Evolutionary conservation across 2,113 vertebrate genomes (phyloP).

Genomic region (Podilymbus podiceps): DNA sequence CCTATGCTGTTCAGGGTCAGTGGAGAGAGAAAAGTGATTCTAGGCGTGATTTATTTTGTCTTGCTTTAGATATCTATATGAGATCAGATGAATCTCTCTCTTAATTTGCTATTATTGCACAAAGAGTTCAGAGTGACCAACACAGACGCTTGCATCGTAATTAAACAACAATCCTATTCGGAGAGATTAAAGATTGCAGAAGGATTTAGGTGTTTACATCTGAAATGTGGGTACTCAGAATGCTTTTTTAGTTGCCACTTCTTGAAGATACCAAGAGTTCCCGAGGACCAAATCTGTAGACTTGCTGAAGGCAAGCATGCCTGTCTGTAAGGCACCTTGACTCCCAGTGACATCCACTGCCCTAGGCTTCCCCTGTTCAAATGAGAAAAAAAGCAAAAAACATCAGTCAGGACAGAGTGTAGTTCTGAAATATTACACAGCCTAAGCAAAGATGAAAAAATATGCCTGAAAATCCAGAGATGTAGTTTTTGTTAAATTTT

Average conservation of each 20-base stretch:
- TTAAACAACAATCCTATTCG: background rate
- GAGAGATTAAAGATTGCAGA: background rate
- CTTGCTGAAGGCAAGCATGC: slow-evolving; percentile 51
- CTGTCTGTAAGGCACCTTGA: slow-evolving; percentile 58
- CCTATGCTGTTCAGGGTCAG: background rate
- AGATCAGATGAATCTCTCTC: background rate
- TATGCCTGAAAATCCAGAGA: background rate
- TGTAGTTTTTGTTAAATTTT: background rate
- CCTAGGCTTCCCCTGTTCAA: slow-evolving; percentile 44
- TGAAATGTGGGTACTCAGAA: background rate
- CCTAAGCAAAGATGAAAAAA: background rate
- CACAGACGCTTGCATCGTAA: background rate
- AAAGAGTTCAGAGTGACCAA: background rate
- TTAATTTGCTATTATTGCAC: background rate
- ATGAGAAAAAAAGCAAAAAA: slow-evolving; percentile 13
- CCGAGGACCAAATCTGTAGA: background rate
- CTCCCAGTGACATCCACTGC: slow-evolving; percentile 54
- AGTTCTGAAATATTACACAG: slow-evolving; percentile 4
- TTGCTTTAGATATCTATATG: background rate
- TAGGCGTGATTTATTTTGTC: background rate
- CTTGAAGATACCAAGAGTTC: slow-evolving; percentile 15
- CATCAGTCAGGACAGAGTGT: slow-evolving; percentile 23
- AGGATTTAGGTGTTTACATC: slow-evolving; percentile 3
- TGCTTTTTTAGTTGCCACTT: background rate
- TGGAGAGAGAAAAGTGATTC: background rate